Base-by-base conservation (phyloP, 2,113 vertebrate species). In the Hyla sarda region DNA sequence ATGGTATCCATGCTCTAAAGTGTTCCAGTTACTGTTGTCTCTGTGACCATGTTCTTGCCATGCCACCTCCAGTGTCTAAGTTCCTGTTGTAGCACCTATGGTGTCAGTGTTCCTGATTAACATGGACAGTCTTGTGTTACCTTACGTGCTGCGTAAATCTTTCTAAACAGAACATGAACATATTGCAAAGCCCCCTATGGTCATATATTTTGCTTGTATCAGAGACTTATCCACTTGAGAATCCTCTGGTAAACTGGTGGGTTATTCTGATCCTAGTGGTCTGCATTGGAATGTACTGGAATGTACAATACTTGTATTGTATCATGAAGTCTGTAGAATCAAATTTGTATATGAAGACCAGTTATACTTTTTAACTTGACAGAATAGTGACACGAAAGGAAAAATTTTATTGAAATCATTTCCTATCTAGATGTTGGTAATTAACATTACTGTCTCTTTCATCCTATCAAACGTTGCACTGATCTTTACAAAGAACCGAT, bases 401-500 rank as follows among this genome's bases (percentile, higher is more conserved):
- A 69, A 34, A 69, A 69, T 69, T 30, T 69, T 69, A 69, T 69
- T 69, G 30, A 34, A 34, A 69, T 69, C 14, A 69, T 34, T 69
- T 34, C 32, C 65, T 34, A 69, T 69, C 65, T 69, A 34, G 30
- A 69, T 69, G 65, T 69, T 34, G 6, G 65, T 69, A 69, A 69
- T 69, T 37, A 69, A 30, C 65, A 69, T 69, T 69, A 34, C 65
- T 69, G 65, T 69, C 65, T 4, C 65, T 69, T 69, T 69, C 32
- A 37, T 69, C 65, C 32, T 69, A 69, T 69, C 65, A 69, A 69
- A 69, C 30, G 17, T 5, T 69, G 65, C 65, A 69, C 65, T 69
- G 65, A 69, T 69, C 30, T 69, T 69, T 69, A 69, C 32, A 69
- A 69, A 69, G 32, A 69, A 69, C 14, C 9, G 65, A 69, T 69